Evolutionary conservation across 2,888 invertebrate species (phyloP).

Genomic region (Lithophane ornitopus): DNA sequence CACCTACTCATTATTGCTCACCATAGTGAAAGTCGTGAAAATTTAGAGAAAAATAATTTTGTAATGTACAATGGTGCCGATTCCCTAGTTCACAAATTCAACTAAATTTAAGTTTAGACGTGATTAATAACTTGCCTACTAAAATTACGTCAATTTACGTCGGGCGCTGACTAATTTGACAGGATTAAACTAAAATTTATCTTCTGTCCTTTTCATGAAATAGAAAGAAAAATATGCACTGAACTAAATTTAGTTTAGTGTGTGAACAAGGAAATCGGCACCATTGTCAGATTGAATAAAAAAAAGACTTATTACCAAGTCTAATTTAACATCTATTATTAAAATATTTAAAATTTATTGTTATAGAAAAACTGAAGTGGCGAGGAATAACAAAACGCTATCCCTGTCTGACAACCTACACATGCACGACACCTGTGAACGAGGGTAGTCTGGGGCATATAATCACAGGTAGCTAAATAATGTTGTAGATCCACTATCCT

Average conservation of each 20-base stretch:
- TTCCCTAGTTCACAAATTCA: no score
- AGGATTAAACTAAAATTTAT: no score
- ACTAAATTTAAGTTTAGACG: no score
- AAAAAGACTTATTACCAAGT: background rate
- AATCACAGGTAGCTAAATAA: background rate
- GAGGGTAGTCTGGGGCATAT: background rate
- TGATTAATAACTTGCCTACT: no score
- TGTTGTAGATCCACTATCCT: background rate
- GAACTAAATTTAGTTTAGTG: no score
- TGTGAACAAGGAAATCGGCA: no score
- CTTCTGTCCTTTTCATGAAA: no score
- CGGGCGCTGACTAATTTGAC: no score
- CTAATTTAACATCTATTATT: background rate
- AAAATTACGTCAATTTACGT: no score
- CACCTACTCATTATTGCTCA: background rate
- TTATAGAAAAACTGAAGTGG: background rate
- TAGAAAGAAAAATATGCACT: no score
- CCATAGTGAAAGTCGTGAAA: background rate
- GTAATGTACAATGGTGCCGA: background rate
- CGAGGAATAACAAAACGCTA: background rate
- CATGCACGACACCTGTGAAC: background rate
- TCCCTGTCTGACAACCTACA: background rate
- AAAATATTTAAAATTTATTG: background rate
- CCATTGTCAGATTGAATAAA: background rate
- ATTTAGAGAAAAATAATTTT: background rate